phyloP scores from a whole-genome alignment of 2,888 invertebrate genomes.

The Scrobipalpa atriplicella region DNA sequence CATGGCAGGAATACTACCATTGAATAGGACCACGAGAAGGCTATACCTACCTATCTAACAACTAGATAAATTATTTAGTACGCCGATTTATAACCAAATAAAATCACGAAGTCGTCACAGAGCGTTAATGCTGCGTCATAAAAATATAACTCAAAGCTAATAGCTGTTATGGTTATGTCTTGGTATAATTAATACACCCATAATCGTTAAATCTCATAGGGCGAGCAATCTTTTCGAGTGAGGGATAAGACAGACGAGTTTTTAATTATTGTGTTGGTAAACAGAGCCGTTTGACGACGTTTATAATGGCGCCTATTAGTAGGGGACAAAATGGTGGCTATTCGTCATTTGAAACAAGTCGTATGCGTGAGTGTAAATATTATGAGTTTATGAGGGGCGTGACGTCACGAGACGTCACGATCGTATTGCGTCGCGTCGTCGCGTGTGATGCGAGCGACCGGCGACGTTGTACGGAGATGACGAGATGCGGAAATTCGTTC shows the following conservation, averaged over 20 bases:
- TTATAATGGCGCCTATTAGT: neutral
- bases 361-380: conserved; percentile 1
- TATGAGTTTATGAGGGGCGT: neutral
- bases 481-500: no score
- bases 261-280: conserved; percentile 10
- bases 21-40: neutral
- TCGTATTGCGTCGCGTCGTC: neutral
- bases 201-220: neutral
- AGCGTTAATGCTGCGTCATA: neutral
- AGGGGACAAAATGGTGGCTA: neutral
- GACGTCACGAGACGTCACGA: neutral
- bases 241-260: conserved; percentile 5
- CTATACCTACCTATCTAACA: neutral
- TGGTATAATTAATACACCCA: conserved; percentile 4
- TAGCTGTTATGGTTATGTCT: conserved; percentile 2
- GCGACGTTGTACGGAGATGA: neutral
- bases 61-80: no score
- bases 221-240: neutral
- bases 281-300: conserved; percentile 6
- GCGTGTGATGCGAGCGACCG: neutral
- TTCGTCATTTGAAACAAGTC: conserved; percentile 13
- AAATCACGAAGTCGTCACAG: neutral
- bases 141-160: neutral
- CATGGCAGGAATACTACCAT: neutral
- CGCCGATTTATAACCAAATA: no score